phyloP scores from a whole-genome alignment of 2,888 invertebrate genomes.

The Synanthedon tipuliformis region DNA sequence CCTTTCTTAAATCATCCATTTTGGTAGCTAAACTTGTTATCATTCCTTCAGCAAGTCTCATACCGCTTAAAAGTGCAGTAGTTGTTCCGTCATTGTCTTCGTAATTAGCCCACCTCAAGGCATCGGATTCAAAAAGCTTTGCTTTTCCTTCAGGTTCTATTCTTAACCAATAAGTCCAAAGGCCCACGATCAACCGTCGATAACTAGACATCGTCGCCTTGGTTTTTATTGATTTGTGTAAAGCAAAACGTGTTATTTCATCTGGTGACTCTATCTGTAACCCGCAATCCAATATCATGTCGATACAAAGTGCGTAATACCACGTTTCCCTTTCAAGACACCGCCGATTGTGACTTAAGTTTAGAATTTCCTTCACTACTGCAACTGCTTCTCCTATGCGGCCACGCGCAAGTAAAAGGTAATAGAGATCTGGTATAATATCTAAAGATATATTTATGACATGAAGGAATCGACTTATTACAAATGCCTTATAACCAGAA shows the following conservation, averaged over 20 bases:
- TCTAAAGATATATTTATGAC: slow-evolving; percentile 47
- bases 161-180: slow-evolving; percentile 60
- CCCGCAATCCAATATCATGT: slow-evolving; percentile 69
- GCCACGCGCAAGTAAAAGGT: slow-evolving; percentile 45
- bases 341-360: slow-evolving; percentile 22
- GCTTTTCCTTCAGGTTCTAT: slow-evolving; percentile 38
- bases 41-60: slow-evolving; percentile 58
- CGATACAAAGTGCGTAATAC: slow-evolving; percentile 71
- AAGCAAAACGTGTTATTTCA: slow-evolving; percentile 50
- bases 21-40: slow-evolving; percentile 56
- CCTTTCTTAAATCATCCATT: slow-evolving; percentile 54
- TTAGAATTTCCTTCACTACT: slow-evolving; percentile 39
- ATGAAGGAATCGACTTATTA: slow-evolving; percentile 49
- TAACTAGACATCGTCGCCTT: slow-evolving; percentile 27
- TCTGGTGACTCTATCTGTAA: slow-evolving; percentile 61
- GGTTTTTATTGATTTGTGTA: slow-evolving; percentile 31
- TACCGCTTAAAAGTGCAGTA: slow-evolving; percentile 35
- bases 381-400: slow-evolving; percentile 63
- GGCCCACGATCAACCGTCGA: slow-evolving; percentile 38
- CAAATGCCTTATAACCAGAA: slow-evolving; percentile 49
- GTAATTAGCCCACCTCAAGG: slow-evolving; percentile 33
- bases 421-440: slow-evolving; percentile 56
- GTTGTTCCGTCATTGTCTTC: slow-evolving; percentile 35
- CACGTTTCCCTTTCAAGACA: slow-evolving; percentile 47
- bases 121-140: slow-evolving; percentile 50